A percentile compares a stretch with the other conserved stretches of the same genome.
phyloP scores from a whole-genome alignment of 1,140 invertebrate species.

The Drosophila truncata region DNA sequence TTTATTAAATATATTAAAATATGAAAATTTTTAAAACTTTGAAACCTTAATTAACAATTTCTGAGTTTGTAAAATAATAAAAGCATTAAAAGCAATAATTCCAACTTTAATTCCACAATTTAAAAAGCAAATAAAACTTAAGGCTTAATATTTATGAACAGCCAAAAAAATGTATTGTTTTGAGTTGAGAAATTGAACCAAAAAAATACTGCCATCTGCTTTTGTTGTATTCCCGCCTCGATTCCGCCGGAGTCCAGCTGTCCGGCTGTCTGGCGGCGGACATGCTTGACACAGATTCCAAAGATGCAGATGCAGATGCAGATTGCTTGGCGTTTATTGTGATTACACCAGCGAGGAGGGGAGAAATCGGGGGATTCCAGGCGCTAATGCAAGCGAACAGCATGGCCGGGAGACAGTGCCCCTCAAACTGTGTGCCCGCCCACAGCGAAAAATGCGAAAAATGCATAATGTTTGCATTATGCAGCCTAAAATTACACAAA shows the following conservation, averaged over 20 bases:
- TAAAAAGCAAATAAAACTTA: not conserved
- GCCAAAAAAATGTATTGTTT: not conserved
- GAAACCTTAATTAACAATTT: not conserved
- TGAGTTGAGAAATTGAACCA: not conserved
- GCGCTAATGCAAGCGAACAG: constrained; percentile 37
- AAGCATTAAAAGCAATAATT: not conserved
- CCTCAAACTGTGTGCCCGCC: constrained; percentile 58
- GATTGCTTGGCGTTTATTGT: constrained; percentile 55
- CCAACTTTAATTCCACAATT: not conserved
- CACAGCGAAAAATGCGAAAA: constrained; percentile 30
- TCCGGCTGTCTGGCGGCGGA: constrained; percentile 4
- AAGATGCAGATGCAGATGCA: not conserved
- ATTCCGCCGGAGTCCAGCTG: constrained; percentile 14
- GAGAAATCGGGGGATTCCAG: too few species aligned
- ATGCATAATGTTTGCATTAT: not conserved
- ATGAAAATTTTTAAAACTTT: too few species aligned
- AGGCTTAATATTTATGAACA: not conserved
- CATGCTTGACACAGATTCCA: constrained; percentile 66
- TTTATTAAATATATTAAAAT: too few species aligned
- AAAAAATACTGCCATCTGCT: constrained; percentile 14
- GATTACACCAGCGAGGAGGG: constrained; percentile 5
- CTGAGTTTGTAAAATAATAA: not conserved
- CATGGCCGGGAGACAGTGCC: constrained; percentile 34
- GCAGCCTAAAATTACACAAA: not conserved
- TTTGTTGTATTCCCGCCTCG: not conserved